phyloP scores from a whole-genome alignment of 2,797 vertebrate genomes.

The Miichthys miiuy region DNA sequence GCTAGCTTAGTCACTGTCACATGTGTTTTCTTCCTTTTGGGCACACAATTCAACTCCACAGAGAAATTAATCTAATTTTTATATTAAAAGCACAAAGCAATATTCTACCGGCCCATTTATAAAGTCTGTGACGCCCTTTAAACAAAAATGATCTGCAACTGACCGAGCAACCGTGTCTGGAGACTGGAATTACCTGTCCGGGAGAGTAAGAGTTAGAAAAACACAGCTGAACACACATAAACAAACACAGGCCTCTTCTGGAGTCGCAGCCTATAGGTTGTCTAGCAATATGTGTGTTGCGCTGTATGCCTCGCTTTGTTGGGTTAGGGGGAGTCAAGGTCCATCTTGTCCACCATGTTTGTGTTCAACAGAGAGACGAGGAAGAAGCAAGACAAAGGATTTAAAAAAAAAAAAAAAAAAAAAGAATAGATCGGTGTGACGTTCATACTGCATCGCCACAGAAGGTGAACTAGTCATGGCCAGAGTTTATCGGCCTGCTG shows the following conservation, averaged over 20 bases:
- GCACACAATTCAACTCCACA: not conserved
- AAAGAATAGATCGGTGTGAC: not conserved
- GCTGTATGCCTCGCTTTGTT: not conserved
- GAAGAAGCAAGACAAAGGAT: not conserved
- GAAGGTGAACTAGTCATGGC: not conserved
- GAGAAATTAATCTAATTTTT: not conserved
- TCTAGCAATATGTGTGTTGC: not conserved
- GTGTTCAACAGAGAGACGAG: not conserved
- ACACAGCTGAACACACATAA: slow-evolving; percentile 49
- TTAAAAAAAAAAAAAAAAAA: not conserved
- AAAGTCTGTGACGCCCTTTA: not conserved
- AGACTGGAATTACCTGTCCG: slow-evolving; percentile 84
- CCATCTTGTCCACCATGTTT: not conserved
- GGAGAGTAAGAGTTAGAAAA: slow-evolving; percentile 50
- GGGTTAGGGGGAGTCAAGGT: not conserved
- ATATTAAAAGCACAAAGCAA: not conserved
- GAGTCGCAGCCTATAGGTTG: slow-evolving; percentile 5
- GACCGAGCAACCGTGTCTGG: slow-evolving; percentile 26
- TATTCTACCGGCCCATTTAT: not conserved
- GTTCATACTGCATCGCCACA: not conserved
- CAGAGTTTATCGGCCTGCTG: slow-evolving; percentile 29
- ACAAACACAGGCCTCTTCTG: slow-evolving; percentile 41
- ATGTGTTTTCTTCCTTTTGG: not conserved
- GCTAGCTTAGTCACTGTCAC: not conserved
- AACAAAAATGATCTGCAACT: slow-evolving; percentile 15